Conservation (phyloP, 1,140 invertebrate genomes). For the Pissodes strobi region DNA sequence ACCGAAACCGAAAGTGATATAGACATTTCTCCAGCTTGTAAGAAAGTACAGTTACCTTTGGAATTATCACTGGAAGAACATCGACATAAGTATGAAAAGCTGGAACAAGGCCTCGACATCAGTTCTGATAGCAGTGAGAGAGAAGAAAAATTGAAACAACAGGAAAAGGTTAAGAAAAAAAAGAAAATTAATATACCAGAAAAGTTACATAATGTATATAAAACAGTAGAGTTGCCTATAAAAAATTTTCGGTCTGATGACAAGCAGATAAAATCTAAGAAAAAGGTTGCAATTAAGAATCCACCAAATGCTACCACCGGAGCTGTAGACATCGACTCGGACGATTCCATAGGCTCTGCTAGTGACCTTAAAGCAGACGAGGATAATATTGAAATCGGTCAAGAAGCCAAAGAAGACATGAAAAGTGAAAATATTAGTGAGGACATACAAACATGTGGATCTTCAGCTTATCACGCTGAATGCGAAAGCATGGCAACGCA, state of each 20-base stretch:
- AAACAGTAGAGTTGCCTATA: conserved; percentile 57
- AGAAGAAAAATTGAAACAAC: conserved; percentile 50
- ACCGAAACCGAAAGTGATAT: conserved; percentile 48
- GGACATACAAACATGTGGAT: conserved; percentile 68
- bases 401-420: conserved; percentile 48
- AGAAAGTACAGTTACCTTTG: conserved; percentile 56
- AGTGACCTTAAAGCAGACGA: conserved; percentile 67
- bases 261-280: conserved; percentile 38
- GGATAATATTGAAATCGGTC: conserved; percentile 50
- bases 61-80: conserved; percentile 67
- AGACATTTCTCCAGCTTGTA: conserved; percentile 61
- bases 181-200: conserved; percentile 47
- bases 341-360: conserved; percentile 76
- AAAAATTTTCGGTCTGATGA: conserved; percentile 37
- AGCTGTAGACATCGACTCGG: conserved; percentile 58
- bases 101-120: conserved; percentile 62
- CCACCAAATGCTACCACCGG: conserved; percentile 52
- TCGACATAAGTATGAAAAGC: conserved; percentile 71
- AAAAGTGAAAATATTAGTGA: conserved; percentile 69
- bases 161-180: conserved; percentile 44
- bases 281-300: conserved; percentile 43
- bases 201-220: conserved; percentile 56
- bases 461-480: conserved; percentile 73
- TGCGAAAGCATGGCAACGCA: conserved; percentile 70
- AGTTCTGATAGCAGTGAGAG: conserved; percentile 65